These are phyloP conservation scores for Champsocephalus esox DNA, from an alignment of 2,797 vertebrate species.

Conservation along the genomic window DNA sequence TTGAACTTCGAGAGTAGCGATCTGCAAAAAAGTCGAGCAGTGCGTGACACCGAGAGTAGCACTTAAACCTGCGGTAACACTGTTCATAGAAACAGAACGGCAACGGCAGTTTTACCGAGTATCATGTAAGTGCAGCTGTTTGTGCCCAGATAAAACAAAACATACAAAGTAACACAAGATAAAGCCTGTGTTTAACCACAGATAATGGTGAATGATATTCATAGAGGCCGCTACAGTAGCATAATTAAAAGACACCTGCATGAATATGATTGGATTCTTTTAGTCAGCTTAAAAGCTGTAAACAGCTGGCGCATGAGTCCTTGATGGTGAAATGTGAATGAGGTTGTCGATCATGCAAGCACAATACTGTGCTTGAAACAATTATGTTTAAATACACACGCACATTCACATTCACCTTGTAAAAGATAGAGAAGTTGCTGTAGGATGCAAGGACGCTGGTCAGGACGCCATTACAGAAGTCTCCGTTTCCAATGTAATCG, in stretches of 20 bases:
- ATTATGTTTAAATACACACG: neutral
- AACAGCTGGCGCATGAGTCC: neutral
- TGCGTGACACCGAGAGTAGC: no score
- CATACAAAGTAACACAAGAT: no score
- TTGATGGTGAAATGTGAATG: neutral
- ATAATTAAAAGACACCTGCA: neutral
- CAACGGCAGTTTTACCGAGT: no score
- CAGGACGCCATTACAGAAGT: slow-evolving; percentile 90
- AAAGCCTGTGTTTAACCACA: no score
- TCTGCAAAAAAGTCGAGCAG: no score
- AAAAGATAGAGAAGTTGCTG: slow-evolving; percentile 91
- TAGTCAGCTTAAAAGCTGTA: neutral
- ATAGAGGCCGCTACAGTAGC: no score
- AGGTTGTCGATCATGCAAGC: neutral
- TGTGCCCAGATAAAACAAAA: no score
- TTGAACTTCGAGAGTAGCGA: no score
- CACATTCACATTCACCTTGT: slow-evolving; percentile 84
- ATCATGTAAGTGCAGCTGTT: no score
- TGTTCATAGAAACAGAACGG: no score
- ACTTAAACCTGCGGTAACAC: no score
- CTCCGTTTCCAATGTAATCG: slow-evolving; percentile 90
- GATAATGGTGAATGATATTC: no score
- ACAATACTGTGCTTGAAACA: neutral
- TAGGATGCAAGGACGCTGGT: slow-evolving; percentile 86
- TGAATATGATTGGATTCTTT: neutral